Percentiles rank a stretch among this genome's conserved stretches.
These are phyloP conservation scores for Holacanthella duospinosa DNA, from an alignment of 2,888 invertebrate species.

Conservation along the genomic window DNA sequence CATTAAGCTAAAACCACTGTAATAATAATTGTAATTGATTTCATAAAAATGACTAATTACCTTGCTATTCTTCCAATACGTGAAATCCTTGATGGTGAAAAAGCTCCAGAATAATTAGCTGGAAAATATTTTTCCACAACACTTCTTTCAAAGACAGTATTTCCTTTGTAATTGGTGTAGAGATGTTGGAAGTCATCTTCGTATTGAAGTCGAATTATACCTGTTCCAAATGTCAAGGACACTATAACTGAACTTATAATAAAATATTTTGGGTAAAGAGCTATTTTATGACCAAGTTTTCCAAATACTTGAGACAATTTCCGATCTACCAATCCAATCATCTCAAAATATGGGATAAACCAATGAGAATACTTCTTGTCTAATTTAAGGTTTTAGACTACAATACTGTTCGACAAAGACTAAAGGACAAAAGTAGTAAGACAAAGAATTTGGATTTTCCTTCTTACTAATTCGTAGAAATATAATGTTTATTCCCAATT, in stretches of 20 bases:
- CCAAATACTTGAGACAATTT: neutral
- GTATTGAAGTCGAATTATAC: neutral
- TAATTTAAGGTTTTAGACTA: no score
- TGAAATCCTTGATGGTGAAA: neutral
- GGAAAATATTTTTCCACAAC: constrained; percentile 7
- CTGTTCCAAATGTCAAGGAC: neutral
- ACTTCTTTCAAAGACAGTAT: neutral
- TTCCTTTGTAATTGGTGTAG: neutral
- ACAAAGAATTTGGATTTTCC: no score
- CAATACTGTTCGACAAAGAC: no score
- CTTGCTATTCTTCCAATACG: constrained; percentile 7
- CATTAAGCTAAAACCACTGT: no score
- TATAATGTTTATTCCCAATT: no score
- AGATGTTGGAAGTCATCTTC: neutral
- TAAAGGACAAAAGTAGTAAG: no score
- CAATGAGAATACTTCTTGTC: no score
- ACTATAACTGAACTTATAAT: neutral
- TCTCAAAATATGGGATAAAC: no score
- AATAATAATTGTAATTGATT: no score
- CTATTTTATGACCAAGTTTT: neutral
- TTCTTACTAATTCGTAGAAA: no score
- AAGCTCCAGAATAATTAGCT: neutral
- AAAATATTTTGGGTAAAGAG: neutral
- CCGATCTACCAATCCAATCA: neutral
- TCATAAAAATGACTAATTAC: no score